Evolutionary conservation across 1,140 invertebrate genomes (phyloP).

Genomic region (Parapsyche elsis): DNA sequence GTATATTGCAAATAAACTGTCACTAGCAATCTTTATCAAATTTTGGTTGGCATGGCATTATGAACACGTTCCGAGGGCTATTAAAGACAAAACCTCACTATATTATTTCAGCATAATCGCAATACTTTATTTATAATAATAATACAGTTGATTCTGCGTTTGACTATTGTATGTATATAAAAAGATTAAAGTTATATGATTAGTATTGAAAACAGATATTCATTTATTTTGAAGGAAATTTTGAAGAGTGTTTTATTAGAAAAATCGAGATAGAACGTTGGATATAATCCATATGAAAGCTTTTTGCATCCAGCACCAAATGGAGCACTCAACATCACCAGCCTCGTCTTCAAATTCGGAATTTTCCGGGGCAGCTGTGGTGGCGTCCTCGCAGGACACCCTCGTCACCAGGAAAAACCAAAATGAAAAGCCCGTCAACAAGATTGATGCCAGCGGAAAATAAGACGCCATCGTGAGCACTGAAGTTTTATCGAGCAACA

Average conservation of each 20-base stretch:
- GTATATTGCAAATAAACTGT: no score
- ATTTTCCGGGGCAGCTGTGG: constrained; percentile 56
- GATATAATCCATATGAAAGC: constrained; percentile 66
- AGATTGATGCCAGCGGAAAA: not conserved
- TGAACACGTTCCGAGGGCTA: no score
- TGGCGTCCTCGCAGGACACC: constrained; percentile 33
- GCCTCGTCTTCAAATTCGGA: constrained; percentile 61
- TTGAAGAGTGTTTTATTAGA: constrained; percentile 26
- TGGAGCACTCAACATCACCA: constrained; percentile 62
- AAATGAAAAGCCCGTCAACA: constrained; percentile 5
- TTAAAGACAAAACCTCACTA: no score
- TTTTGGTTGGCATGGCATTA: no score
- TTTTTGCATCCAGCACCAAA: constrained; percentile 68
- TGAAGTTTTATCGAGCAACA: not conserved
- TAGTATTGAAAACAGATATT: no score
- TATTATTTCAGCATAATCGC: not conserved
- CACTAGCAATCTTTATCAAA: no score
- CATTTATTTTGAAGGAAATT: no score
- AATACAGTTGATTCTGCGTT: no score
- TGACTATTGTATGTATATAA: no score
- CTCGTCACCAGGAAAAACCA: not conserved
- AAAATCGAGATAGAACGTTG: constrained; percentile 51
- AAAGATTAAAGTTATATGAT: no score
- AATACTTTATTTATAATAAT: not conserved
- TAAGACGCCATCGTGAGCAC: not conserved